Evolutionary conservation across 2,113 vertebrate species (phyloP).

Genomic region (Burhinus bistriatus): DNA sequence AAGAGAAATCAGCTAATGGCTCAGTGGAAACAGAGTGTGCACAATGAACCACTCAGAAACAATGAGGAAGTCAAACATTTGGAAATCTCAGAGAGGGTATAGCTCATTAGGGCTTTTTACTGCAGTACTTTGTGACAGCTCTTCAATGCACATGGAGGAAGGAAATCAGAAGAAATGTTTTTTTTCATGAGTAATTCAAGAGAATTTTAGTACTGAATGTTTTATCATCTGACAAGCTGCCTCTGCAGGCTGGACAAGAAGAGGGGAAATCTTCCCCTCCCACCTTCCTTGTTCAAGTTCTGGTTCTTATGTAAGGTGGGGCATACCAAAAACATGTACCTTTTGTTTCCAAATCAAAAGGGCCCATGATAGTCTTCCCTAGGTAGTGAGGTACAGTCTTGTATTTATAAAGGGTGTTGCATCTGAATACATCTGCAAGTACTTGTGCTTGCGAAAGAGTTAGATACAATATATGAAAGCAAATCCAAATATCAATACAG

Average conservation of each 20-base stretch:
- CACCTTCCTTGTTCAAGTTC: background rate
- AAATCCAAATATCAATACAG: background rate
- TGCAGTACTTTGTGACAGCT: background rate
- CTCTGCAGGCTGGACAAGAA: background rate
- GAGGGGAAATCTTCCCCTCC: background rate
- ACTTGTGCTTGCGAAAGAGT: background rate
- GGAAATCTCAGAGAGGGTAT: background rate
- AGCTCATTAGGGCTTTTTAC: background rate
- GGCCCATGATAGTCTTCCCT: background rate
- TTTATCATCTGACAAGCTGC: background rate
- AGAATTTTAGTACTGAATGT: background rate
- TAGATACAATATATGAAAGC: background rate
- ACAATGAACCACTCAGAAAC: background rate
- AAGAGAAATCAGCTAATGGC: background rate
- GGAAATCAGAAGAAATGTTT: background rate
- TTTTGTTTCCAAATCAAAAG: background rate
- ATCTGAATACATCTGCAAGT: background rate
- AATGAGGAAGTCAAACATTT: background rate
- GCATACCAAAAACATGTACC: background rate
- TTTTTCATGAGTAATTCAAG: background rate
- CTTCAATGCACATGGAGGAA: background rate
- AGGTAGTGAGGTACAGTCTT: background rate
- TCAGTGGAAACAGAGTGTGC: background rate
- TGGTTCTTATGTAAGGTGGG: background rate
- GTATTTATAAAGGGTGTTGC: background rate